These are phyloP conservation scores for Selenia dentaria DNA, from an alignment of 2,888 invertebrate genomes.

Conservation along the genomic window DNA sequence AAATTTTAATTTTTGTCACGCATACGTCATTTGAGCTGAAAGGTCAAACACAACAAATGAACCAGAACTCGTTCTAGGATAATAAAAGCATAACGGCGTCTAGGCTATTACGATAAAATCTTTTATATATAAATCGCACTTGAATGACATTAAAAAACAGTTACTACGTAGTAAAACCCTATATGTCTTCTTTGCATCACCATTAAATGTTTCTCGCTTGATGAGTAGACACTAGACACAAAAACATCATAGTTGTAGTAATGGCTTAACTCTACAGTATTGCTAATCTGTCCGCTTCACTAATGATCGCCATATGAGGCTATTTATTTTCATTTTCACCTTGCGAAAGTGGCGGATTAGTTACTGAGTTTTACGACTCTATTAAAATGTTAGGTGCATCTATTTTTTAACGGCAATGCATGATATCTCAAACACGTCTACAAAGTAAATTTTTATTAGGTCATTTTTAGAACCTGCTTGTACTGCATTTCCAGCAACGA, in stretches of 20 bases:
- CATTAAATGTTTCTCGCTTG: conserved; percentile 24
- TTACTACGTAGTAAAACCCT: conserved; percentile 47
- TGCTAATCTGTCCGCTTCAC: conserved; percentile 11
- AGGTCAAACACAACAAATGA: not conserved
- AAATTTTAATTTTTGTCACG: no score
- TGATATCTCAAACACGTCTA: no score
- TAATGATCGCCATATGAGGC: conserved; percentile 21
- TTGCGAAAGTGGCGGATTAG: conserved; percentile 7
- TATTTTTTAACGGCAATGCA: no score
- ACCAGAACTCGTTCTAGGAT: not conserved
- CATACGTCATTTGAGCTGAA: not conserved
- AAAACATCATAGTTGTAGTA: conserved; percentile 6
- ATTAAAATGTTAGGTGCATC: conserved; percentile 4
- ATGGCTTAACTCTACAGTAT: conserved; percentile 20
- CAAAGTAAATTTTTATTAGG: no score
- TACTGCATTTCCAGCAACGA: conserved; percentile 15
- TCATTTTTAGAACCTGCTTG: conserved; percentile 13
- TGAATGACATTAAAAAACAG: conserved; percentile 53
- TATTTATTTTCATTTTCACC: conserved; percentile 23
- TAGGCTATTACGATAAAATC: conserved; percentile 50
- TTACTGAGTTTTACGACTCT: conserved; percentile 9
- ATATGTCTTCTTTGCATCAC: conserved; percentile 42
- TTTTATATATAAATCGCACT: conserved; percentile 45
- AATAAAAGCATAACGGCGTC: conserved; percentile 42
- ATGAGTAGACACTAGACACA: not conserved